A percentile compares a stretch with the other conserved stretches of the same genome.
Conservation (phyloP, 2,888 invertebrate genomes). For the Synanthedon myopaeformis region DNA sequence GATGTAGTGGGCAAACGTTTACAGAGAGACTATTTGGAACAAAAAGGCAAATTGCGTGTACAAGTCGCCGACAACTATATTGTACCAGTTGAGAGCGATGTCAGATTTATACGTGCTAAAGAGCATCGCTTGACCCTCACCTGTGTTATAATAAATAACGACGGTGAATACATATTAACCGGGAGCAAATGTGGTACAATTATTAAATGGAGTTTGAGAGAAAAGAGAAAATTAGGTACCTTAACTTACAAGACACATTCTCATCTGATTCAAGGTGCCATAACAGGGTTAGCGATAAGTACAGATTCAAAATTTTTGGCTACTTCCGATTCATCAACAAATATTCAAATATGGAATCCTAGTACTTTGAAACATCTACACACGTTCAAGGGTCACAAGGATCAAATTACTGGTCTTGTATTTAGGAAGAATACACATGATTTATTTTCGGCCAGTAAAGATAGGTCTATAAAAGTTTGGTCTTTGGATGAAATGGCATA, state of each 20-base stretch:
- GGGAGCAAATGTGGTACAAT: conserved; percentile 91
- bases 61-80: conserved; percentile 75
- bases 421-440: conserved; percentile 89
- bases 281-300: conserved; percentile 79
- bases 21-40: conserved; percentile 87
- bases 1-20: conserved; percentile 80
- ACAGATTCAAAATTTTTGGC: conserved; percentile 86
- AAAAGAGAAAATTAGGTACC: conserved; percentile 71
- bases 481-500: conserved; percentile 96
- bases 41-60: conserved; percentile 82
- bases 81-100: conserved; percentile 32
- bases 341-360: conserved; percentile 88
- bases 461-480: conserved; percentile 93
- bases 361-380: conserved; percentile 80
- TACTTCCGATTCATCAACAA: conserved; percentile 58
- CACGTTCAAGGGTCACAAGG: conserved; percentile 84
- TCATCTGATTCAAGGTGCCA: conserved; percentile 50
- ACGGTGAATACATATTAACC: conserved; percentile 79
- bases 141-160: conserved; percentile 80
- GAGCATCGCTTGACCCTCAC: conserved; percentile 85
- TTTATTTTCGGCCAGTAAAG: conserved; percentile 83
- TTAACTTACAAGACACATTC: conserved; percentile 62
- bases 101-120: conserved; percentile 75
- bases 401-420: conserved; percentile 78
- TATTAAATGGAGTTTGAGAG: conserved; percentile 84